Base-by-base conservation (phyloP, 1,140 invertebrate genomes). In the Sipha flava region DNA sequence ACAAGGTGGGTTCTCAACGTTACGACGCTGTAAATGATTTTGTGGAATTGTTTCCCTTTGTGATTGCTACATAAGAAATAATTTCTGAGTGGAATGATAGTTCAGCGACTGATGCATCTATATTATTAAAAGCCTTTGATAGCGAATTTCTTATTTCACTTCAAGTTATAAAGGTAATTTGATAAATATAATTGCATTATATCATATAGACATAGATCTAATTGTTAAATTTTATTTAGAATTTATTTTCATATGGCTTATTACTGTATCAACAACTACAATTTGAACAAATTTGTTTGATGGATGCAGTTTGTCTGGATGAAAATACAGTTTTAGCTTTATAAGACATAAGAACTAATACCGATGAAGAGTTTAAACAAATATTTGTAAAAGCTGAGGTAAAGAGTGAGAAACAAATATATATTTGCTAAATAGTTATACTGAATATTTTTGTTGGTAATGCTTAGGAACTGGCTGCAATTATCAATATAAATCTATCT, bases 1-100 rank as follows among this genome's bases (percentile, higher is more conserved):
- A 82, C 81, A 26, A 23, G 81, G 21, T 82, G 81, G 81, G 68
- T 82, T n/a, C n/a, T 2, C 79, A 82, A 59, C 57, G 81, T 31
- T 80, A 82, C n/a, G 81, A 82, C 62, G 79, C 82, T 12, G 80
- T 82, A 9, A 70, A 77, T 52, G 59, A 45, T 40, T 81, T 82
- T 79, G 18, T 47, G 21, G 81, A 82, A 57, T 29, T 75, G 21
- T 62, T 64, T 40, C 54, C 23, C 21, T 59, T 52, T 37, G 45
- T 82, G 34, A 29, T 82, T 37, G 18, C 34, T 29, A 31, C 81
- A 34, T 64, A 81, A 45, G 80, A 79, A 23, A 43, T 34, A n/a
- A 79, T 79, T 21, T 40, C n/a, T 12, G 64, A 40, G 34, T 68
- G 43, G 64, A 57, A 29, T 29, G 54, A 57, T 57, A 29, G 3